These are phyloP conservation scores for Plumapathes pennacea DNA, from an alignment of 92 coral and sea anemone genomes.

Conservation along the genomic window DNA sequence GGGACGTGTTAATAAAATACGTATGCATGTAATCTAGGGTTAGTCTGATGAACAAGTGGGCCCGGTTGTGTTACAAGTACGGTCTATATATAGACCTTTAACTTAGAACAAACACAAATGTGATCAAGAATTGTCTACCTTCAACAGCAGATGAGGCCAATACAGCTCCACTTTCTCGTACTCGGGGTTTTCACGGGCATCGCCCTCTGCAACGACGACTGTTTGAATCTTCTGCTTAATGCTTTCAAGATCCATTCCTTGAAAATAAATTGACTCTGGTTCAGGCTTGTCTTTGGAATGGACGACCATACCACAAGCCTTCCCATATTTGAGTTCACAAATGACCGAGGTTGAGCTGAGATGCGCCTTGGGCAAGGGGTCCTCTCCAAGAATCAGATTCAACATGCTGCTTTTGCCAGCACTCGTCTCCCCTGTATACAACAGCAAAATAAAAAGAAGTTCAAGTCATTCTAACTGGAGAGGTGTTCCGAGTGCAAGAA, in stretches of 20 bases:
- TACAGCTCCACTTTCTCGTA: conserved; percentile 23
- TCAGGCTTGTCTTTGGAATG: conserved; percentile 2
- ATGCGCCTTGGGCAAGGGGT: background rate
- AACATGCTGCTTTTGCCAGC: conserved; percentile 27
- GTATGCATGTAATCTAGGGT: too few relatives aligned
- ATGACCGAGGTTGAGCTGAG: conserved; percentile 27
- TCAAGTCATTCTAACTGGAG: too few relatives aligned
- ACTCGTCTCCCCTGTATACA: conserved; percentile 22
- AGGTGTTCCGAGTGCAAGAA: too few relatives aligned
- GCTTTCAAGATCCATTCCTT: background rate
- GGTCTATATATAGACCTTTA: too few relatives aligned
- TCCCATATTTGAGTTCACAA: conserved; percentile 16
- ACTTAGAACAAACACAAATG: too few relatives aligned
- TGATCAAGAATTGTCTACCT: too few relatives aligned
- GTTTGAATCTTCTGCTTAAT: background rate
- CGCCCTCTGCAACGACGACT: background rate
- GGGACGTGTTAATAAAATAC: too few relatives aligned
- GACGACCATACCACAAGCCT: background rate
- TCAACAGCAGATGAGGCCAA: conserved; percentile 8
- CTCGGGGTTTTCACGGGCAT: background rate
- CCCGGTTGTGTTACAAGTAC: too few relatives aligned
- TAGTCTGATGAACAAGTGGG: too few relatives aligned
- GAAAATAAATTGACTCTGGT: background rate
- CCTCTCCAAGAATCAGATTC: conserved; percentile 19
- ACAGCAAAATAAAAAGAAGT: too few relatives aligned